Base-by-base conservation (phyloP, 1,140 invertebrate species). In the Lepidurus apus region DNA sequence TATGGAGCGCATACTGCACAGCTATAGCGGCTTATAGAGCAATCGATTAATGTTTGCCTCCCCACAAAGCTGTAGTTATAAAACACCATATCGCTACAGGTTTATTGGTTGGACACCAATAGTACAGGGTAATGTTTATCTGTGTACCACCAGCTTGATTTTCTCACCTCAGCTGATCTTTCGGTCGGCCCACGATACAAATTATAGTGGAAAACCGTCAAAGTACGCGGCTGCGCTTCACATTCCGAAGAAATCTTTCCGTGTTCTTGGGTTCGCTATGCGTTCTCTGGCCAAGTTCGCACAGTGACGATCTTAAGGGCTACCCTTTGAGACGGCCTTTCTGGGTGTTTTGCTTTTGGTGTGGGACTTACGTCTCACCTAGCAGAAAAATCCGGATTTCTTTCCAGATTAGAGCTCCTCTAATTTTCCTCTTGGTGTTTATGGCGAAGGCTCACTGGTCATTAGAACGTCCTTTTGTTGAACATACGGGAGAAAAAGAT, bases 101-200 rank as follows among this genome's bases (percentile, higher is more conserved):
- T 65, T 65, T 65, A 65, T 65, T 65, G 53, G 53, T n/a, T 65
- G 21, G 17, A 65, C 53, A 65, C 10, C 53, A 65, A 65, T 65
- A 65, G 53, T 65, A 17, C 17, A 65, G 17, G 4, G 53, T 21
- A 65, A 65, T 21, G 53, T 65, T 65, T 65, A 65, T 65, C 53
- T 65, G 53, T 65, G 21, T 65, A 65, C 53, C 53, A 65, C 53
- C 53, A 65, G 53, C 53, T 65, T 65, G 53, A 65, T 65, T 65
- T 65, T 65, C 53, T n/a, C 53, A 65, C 53, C 53, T 65, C 8
- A 21, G 17, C 53, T 65, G 53, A 65, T 65, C 21, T 65, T 21
- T 65, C 17, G 6, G 17, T 21, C 1, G 53, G n/a, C 53, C 53
- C 53, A 21, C 17, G 13, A 17, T 21, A 13, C 53, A 21, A 17